Evolutionary conservation across 2,797 vertebrate genomes (phyloP), one percentile per base, ranked within the genome.

Genomic region (Myotis vivesi): DNA sequence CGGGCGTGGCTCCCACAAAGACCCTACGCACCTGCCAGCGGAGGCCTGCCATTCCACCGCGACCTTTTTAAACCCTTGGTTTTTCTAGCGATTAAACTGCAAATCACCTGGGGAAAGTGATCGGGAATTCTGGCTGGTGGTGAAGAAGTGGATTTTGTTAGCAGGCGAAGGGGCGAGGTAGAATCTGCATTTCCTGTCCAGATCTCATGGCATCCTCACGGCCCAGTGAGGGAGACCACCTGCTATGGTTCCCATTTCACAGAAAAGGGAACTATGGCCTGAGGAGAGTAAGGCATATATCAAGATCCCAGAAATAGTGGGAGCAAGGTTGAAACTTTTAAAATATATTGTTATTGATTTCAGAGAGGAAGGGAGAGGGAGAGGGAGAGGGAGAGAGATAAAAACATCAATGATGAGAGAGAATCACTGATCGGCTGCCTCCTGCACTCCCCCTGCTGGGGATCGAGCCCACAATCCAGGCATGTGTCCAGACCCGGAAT

Each of bases 81-180:
- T 87, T 95, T 95, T 66, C 85, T 84, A 82, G 93, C 51, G 82
- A 80, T 88, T 92, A 69, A 64, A 44, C 22, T 75, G 69, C 41
- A 89, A 91, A 82, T 79, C 88, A 86, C 33, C 73, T 66, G 5
- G n/a, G 62, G 77, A 46, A 92, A 83, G 88, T 44, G 82, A 92
- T 7, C 0, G 1, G 53, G 44, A 2, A 30, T 80, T 91, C 86
- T 68, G 76, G 51, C 33, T 20, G 15, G 41, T 3, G 1, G 36
- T 53, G 68, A 89, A 30, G n/a, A 82, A 57, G 75, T 1, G 8
- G 92, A 51, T 91, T 94, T 71, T 36, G 64, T 82, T 17, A 38
- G 46, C 28, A 15, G 66, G n/a, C n/a, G n/a, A n/a, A n/a, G n/a
- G n/a, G n/a, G n/a, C n/a, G n/a, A n/a, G n/a, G n/a, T n/a, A n/a